Evolutionary conservation across 2,888 invertebrate genomes (phyloP).

Genomic region (Ecdyonurus torrentis): DNA sequence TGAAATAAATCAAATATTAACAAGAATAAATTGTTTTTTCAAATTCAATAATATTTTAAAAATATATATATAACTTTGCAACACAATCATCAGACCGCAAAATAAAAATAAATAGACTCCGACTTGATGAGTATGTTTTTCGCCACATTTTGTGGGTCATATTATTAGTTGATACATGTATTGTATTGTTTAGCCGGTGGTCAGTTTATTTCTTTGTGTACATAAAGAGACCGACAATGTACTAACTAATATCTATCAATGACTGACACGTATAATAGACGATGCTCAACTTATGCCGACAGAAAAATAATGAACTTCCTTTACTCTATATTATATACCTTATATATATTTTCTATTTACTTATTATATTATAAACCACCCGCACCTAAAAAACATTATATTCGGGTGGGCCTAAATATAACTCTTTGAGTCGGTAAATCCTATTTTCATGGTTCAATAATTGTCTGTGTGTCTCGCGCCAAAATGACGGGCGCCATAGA

Average conservation of each 20-base stretch:
- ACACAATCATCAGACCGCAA: background rate
- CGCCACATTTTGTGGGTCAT: background rate
- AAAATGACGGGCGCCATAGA: background rate
- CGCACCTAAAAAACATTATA: background rate
- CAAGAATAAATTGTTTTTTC: too few relatives aligned
- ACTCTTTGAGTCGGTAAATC: background rate
- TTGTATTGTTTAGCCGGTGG: background rate
- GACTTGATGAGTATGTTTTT: background rate
- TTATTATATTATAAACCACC: too few relatives aligned
- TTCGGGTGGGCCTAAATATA: background rate
- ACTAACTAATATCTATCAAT: background rate
- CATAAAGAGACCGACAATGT: background rate
- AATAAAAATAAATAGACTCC: background rate
- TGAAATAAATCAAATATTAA: too few relatives aligned
- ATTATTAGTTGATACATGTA: background rate
- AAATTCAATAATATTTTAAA: too few relatives aligned
- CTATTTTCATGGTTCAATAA: too few relatives aligned
- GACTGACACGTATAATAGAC: too few relatives aligned
- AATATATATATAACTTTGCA: too few relatives aligned
- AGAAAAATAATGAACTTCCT: too few relatives aligned
- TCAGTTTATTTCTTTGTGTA: background rate
- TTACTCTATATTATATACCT: too few relatives aligned
- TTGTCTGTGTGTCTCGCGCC: background rate
- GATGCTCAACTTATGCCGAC: too few relatives aligned
- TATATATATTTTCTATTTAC: too few relatives aligned